Percentiles rank a stretch among this genome's conserved stretches.
These are phyloP conservation scores for Schmidtea mediterranea DNA, from an alignment of 1,140 invertebrate genomes.

Conservation along the genomic window DNA sequence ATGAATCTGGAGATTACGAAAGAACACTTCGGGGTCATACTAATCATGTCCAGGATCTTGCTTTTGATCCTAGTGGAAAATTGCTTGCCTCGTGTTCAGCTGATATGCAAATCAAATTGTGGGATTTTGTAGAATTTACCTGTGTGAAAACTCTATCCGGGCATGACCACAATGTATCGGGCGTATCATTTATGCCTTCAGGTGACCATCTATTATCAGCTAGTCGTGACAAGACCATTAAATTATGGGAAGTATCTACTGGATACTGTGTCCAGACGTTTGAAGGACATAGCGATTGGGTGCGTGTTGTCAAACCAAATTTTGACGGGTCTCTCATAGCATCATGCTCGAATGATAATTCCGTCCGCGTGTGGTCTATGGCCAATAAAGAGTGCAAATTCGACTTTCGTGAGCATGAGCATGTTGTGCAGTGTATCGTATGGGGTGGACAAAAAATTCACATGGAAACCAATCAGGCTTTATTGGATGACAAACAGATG, in stretches of 20 bases:
- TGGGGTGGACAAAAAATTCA: conserved; percentile 54
- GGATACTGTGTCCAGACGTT: conserved; percentile 78
- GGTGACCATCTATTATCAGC: conserved; percentile 79
- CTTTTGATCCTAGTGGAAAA: conserved; percentile 72
- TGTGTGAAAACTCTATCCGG: conserved; percentile 54
- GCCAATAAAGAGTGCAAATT: conserved; percentile 67
- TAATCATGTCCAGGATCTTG: conserved; percentile 86
- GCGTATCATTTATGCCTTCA: conserved; percentile 70
- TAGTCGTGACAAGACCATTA: conserved; percentile 85
- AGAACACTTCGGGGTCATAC: conserved; percentile 89
- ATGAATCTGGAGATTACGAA: conserved; percentile 90
- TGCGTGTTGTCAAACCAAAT: conserved; percentile 75
- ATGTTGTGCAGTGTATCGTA: conserved; percentile 86
- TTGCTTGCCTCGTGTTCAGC: conserved; percentile 53
- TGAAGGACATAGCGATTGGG: conserved; percentile 80
- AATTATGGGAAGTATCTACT: conserved; percentile 34
- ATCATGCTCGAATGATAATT: conserved; percentile 87
- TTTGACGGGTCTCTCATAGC: conserved; percentile 67
- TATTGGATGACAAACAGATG: not conserved
- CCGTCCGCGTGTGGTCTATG: conserved; percentile 65
- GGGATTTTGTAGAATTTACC: conserved; percentile 84
- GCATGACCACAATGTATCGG: conserved; percentile 94
- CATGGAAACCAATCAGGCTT: conserved; percentile 39
- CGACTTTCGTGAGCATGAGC: conserved; percentile 80
- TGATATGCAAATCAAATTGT: conserved; percentile 84